Evolutionary conservation across 2,113 vertebrate species (phyloP).

Genomic region (Tetrao urogallus): DNA sequence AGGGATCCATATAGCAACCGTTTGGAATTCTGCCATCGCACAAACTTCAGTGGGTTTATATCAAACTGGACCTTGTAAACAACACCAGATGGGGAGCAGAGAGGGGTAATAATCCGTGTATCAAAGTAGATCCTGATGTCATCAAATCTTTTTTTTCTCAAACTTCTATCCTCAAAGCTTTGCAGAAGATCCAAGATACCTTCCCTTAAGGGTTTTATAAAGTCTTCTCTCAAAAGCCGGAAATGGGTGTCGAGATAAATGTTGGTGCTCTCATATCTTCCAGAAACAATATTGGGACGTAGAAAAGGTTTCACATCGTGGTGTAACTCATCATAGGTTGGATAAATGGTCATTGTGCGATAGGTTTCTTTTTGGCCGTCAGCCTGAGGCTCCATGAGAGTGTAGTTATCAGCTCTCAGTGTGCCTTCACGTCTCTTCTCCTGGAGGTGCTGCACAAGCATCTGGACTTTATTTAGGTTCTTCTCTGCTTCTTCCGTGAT

Average conservation of each 20-base stretch:
- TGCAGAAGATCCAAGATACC: slow-evolving; percentile 86
- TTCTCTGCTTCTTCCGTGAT: slow-evolving; percentile 80
- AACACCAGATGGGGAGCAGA: slow-evolving; percentile 83
- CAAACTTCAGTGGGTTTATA: slow-evolving; percentile 81
- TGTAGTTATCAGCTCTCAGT: slow-evolving; percentile 82
- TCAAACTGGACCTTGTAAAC: slow-evolving; percentile 90
- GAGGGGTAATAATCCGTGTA: slow-evolving; percentile 78
- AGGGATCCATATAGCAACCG: slow-evolving; percentile 91
- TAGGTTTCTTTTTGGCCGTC: slow-evolving; percentile 77
- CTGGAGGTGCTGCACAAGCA: slow-evolving; percentile 82
- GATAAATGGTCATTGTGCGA: slow-evolving; percentile 86
- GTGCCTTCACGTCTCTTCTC: slow-evolving; percentile 87
- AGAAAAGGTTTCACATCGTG: slow-evolving; percentile 84
- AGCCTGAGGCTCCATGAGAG: slow-evolving; percentile 65
- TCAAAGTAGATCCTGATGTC: slow-evolving; percentile 90
- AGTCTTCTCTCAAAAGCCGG: slow-evolving; percentile 93
- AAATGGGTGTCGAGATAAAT: slow-evolving; percentile 95
- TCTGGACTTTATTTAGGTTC: slow-evolving; percentile 78
- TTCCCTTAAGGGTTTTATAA: slow-evolving; percentile 90
- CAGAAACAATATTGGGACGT: slow-evolving; percentile 84
- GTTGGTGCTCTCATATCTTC: slow-evolving; percentile 81
- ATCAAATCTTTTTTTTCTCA: slow-evolving; percentile 84
- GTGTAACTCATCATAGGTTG: slow-evolving; percentile 85
- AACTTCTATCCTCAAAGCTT: slow-evolving; percentile 70
- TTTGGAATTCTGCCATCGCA: slow-evolving; percentile 94